These are phyloP conservation scores for Choreutis nemorana DNA, from an alignment of 2,888 invertebrate species.

Conservation along the genomic window DNA sequence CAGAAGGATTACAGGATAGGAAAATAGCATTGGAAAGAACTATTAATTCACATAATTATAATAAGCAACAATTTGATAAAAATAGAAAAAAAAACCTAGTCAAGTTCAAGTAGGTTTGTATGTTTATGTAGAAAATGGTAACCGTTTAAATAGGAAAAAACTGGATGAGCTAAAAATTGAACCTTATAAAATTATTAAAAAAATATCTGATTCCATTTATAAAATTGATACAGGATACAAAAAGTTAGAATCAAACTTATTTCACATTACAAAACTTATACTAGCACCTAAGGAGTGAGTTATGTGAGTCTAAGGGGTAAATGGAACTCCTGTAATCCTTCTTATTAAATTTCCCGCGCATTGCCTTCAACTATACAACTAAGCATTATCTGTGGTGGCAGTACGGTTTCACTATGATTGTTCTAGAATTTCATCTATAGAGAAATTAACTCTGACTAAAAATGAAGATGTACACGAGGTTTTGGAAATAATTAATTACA, in stretches of 20 bases:
- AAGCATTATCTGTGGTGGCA: too few species aligned
- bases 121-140: conserved; percentile 20
- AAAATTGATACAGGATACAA: conserved; percentile 16
- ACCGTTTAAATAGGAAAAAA: conserved; percentile 17
- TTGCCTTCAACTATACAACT: too few species aligned
- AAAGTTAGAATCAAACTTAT: conserved; percentile 17
- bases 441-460: too few species aligned
- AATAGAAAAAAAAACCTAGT: conserved; percentile 12
- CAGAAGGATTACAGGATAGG: conserved; percentile 12
- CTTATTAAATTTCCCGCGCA: too few species aligned
- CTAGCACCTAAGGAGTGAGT: too few species aligned
- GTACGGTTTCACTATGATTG: too few species aligned
- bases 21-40: conserved; percentile 15
- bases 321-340: too few species aligned
- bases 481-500: too few species aligned
- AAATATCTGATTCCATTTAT: conserved; percentile 18
- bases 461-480: too few species aligned
- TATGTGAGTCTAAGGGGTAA: too few species aligned
- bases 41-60: conserved; percentile 16
- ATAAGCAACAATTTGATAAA: conserved; percentile 12
- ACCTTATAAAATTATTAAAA: conserved; percentile 14
- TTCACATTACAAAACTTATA: conserved; percentile 15
- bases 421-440: too few species aligned
- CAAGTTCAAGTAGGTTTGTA: too few species aligned
- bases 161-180: conserved; percentile 17